These are phyloP conservation scores for Todiramphus saurophagus DNA, from an alignment of 2,113 vertebrate genomes.

Conservation along the genomic window DNA sequence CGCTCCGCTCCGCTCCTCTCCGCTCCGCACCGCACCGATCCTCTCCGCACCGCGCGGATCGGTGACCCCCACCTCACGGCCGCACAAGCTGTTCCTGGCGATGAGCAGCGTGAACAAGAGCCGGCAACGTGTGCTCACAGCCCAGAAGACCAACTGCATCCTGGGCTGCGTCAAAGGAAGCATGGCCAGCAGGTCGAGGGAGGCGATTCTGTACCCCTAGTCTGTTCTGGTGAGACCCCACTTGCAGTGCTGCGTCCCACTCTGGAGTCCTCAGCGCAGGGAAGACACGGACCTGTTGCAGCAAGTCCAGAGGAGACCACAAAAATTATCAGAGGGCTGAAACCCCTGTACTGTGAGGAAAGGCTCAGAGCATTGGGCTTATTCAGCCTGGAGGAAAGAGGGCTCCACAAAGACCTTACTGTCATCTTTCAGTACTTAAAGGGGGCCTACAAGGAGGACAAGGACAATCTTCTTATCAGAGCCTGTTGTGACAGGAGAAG, in stretches of 20 bases:
- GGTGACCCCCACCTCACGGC: no score
- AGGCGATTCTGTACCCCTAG: background rate
- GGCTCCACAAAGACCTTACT: background rate
- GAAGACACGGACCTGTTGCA: background rate
- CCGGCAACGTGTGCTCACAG: background rate
- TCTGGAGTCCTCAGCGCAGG: background rate
- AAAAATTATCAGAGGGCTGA: background rate
- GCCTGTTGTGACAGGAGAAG: background rate
- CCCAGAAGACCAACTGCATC: background rate
- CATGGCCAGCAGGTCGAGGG: background rate
- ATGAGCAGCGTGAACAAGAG: no score
- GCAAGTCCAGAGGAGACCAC: background rate
- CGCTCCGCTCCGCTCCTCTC: no score
- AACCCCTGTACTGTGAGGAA: background rate
- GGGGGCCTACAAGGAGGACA: background rate
- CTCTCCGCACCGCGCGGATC: no score
- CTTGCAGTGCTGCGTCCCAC: background rate
- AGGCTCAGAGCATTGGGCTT: background rate
- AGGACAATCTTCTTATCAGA: background rate
- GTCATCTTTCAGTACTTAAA: background rate
- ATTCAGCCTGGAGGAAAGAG: background rate
- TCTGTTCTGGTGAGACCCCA: background rate
- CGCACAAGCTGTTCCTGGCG: no score
- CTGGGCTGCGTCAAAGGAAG: background rate
- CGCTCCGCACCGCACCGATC: no score